Evolutionary conservation across 2,113 vertebrate species (phyloP).

Genomic region (Strix uralensis): DNA sequence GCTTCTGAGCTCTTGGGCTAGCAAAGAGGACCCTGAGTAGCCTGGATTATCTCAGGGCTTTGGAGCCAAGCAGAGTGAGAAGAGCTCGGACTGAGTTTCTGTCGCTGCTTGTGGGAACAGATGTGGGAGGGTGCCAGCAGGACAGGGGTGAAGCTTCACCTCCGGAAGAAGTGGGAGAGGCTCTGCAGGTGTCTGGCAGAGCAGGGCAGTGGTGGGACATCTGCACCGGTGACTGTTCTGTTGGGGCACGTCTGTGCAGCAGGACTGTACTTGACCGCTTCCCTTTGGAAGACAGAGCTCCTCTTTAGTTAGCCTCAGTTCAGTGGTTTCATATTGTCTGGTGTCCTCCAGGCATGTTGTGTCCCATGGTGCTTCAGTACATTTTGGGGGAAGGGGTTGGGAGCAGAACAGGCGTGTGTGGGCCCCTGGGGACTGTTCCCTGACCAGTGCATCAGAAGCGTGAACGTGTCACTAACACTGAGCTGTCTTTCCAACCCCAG

Average conservation of each 20-base stretch:
- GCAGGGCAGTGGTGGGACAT: not conserved
- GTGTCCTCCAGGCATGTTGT: not conserved
- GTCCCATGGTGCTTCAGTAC: not conserved
- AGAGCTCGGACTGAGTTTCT: not conserved
- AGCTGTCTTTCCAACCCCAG: slow-evolving; percentile 62
- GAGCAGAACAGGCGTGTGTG: fast-evolving
- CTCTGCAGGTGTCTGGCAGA: not conserved
- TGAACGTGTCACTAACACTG: fast-evolving
- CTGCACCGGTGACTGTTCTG: not conserved
- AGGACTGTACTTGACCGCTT: not conserved
- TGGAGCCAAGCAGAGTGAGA: not conserved
- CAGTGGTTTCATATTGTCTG: not conserved
- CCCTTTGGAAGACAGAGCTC: not conserved
- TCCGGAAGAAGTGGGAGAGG: not conserved
- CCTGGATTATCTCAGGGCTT: not conserved
- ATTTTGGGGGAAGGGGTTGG: not conserved
- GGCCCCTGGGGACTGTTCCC: not conserved
- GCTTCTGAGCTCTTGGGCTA: not conserved
- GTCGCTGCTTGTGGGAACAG: not conserved
- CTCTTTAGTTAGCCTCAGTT: not conserved
- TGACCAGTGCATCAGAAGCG: fast-evolving
- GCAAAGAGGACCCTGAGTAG: too few species aligned
- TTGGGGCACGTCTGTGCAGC: fast-evolving
- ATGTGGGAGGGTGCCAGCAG: not conserved
- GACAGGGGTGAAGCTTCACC: not conserved